Evolutionary conservation across 2,888 invertebrate genomes (phyloP), one percentile per base, ranked within the genome.

Genomic region (Parapristionchus giblindavisi): DNA sequence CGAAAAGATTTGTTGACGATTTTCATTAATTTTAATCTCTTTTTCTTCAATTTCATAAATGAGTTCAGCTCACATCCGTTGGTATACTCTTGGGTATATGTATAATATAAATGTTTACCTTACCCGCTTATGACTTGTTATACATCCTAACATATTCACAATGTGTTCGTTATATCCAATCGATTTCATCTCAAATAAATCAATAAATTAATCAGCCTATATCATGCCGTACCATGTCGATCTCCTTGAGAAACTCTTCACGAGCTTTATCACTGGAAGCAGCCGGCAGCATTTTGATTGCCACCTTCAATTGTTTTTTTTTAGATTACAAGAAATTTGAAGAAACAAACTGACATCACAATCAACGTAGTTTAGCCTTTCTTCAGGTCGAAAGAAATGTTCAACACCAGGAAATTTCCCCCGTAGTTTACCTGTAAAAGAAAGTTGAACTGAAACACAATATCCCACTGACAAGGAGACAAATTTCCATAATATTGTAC

Each of bases 101-200:
- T 11, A 21, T 48, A 24, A 54, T 66, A 40, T 40, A 11, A 43
- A 3, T 48, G 5, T 32, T 29, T 48, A 48, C 14, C 72, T 58
- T 5, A 72, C 72, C 34, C 72, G n/a, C 24, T 72, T 72, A 29
- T 72, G 72, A n/a, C 32, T 43, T 5, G 85, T 86, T 58, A 86
- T 84, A 77, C 86, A 86, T 21, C 86, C 86, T 8, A 86, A 76
- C 85, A 86, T 85, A 70, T 84, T 85, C 32, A 86, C 85, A 34
- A 86, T 78, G 75, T 86, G 83, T 58, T 75, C 65, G 66, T 75
- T 63, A 43, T 75, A 73, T 34, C 73, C 61, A 32, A 73, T 36
- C 24, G 73, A 73, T 79, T 86, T 86, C 86, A 86, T 85, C 81
- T 83, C 38, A 52, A 81, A 58, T 14, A 17, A 58, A 32, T 14